Evolutionary conservation across 2,113 vertebrate species (phyloP).

Genomic region (Rhinolophus sinicus): DNA sequence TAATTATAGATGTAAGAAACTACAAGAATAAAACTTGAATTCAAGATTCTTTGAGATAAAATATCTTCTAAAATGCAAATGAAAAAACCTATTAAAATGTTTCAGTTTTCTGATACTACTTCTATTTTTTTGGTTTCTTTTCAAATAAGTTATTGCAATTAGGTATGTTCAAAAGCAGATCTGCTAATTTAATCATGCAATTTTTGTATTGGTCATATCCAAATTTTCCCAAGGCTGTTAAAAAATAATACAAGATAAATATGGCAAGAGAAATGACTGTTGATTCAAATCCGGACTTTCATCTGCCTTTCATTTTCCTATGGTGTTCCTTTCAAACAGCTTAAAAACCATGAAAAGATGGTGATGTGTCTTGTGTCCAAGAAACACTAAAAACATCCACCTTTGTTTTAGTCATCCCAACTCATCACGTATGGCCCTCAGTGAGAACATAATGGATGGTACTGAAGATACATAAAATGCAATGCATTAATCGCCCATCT

Average conservation of each 20-base stretch:
- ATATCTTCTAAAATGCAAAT: not conserved
- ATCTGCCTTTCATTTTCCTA: not conserved
- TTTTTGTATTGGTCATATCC: not conserved
- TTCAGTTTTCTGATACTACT: not conserved
- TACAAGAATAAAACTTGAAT: not conserved
- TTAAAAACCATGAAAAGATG: not conserved
- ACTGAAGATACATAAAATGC: not conserved
- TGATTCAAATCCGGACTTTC: not conserved
- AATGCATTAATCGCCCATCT: not conserved
- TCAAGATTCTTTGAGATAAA: not conserved
- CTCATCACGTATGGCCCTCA: fast-evolving
- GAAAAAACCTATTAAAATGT: conserved; percentile 8
- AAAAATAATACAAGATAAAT: not conserved
- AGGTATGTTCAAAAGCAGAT: not conserved
- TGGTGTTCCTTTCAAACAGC: not conserved
- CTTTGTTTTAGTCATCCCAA: not conserved
- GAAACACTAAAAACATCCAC: not conserved
- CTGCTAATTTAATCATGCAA: not conserved
- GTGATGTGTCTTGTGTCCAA: not conserved
- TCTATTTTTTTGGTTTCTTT: not conserved
- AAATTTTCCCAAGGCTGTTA: not conserved
- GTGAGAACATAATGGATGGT: not conserved
- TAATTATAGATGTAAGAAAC: conserved; percentile 47
- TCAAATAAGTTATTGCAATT: not conserved
- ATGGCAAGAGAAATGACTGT: not conserved